Evolutionary conservation across 1,140 invertebrate species (phyloP), one percentile per base, ranked within the genome.

Genomic region (Monomorium pharaonis): DNA sequence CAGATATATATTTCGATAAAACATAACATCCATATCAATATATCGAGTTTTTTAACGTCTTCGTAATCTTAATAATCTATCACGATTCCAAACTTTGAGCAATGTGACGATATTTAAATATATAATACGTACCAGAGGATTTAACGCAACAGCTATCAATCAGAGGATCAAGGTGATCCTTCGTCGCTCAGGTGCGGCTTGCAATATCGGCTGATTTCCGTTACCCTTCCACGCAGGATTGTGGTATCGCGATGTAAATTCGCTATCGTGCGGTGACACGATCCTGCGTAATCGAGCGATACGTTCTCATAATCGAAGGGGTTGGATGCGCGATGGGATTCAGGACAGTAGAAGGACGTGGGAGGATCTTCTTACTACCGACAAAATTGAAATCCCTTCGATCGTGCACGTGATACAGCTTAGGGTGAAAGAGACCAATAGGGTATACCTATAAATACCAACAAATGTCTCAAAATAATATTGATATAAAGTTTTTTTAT

Each of bases 221-320:
- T 69, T 63, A 30, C 33, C 49, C 77, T 69, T 69, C 37, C 33
- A 44, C 33, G 42, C 49, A 33, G 63, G 62, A 67, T 80, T 69
- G 33, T 54, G 49, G 49, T 47, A 69, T 56, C 62, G 77, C 63
- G 37, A 30, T 51, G 63, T 69, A 80, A 80, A 80, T 80, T 80
- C 49, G 63, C 77, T 69, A 80, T 80, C 63, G 76, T 24, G 62
- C 62, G 76, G 47, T 80, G 63, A 80, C 77, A 69, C 63, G 77
- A 80, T 80, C 63, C 77, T 69, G 77, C 77, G 77, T 69, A 80
- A 80, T 80, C 77, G 77, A 80, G 77, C 77, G 77, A 80, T 80
- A 80, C 63, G 51, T 69, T 80, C 60, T 80, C 77, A 69, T 80
- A 80, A 80, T 80, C 77, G 77, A 80, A 80, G 47, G 77, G 77